A percentile compares a stretch with the other conserved stretches of the same genome.
These are phyloP conservation scores for Semibalanus balanoides DNA, from an alignment of 1,140 invertebrate species.

Conservation along the genomic window DNA sequence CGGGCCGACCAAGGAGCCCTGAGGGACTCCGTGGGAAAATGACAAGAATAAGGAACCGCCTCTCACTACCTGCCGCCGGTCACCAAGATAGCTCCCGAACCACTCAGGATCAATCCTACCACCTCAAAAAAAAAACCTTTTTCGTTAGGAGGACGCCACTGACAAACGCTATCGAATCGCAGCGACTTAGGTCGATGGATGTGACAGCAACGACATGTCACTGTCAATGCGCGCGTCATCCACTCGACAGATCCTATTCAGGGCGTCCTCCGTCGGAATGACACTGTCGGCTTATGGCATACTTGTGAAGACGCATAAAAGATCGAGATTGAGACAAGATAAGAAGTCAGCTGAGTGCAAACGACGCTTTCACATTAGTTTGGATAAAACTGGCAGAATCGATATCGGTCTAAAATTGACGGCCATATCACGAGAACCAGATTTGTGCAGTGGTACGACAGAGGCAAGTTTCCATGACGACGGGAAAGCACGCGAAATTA, in stretches of 20 bases:
- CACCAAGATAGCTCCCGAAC: neutral
- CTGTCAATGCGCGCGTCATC: neutral
- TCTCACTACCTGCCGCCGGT: neutral
- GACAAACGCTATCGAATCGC: neutral
- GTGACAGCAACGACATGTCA: neutral
- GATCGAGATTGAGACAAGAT: neutral
- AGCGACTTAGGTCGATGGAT: neutral
- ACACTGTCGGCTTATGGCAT: neutral
- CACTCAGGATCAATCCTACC: neutral
- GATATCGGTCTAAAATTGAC: neutral
- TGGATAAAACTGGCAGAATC: neutral
- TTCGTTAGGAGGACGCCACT: neutral
- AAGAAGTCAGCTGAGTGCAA: neutral
- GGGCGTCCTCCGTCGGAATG: neutral
- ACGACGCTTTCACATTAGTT: neutral
- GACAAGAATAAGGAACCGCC: neutral
- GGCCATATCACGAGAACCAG: neutral
- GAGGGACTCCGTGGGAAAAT: neutral
- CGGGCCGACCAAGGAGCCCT: neutral
- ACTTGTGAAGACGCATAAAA: neutral
- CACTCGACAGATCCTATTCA: neutral
- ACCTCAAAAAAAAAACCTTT: no score
- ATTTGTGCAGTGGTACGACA: neutral
- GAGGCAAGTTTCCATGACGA: neutral
- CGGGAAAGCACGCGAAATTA: neutral